Evolutionary conservation across 2,888 invertebrate genomes (phyloP), one percentile per base, ranked within the genome.

Genomic region (Noctua comes): DNA sequence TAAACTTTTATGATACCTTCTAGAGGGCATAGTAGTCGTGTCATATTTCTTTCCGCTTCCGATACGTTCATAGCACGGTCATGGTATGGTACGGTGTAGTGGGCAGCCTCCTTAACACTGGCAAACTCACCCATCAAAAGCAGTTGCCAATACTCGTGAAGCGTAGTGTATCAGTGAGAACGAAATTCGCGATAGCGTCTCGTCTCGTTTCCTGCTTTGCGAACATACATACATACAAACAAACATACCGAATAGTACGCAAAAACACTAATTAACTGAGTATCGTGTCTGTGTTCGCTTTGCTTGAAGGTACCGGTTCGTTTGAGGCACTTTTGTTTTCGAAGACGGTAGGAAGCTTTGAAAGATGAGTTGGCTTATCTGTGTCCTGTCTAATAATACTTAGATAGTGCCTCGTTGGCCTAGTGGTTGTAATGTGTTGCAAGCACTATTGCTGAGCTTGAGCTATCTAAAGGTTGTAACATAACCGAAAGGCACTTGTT

Each of bases 101-200:
- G 51, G 2, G 2, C 8, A 51, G 51, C 2, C 51, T 51, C 51
- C 24, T 51, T 24, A 0, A 51, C 21, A 51, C 57, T 27, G 57
- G 27, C 24, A 11, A 40, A 40, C 24, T 40, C 13, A 43, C 40
- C n/a, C 7, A n/a, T 62, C 18, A 59, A 10, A 46, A 62, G 18
- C 51, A 79, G 71, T 72, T 27, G 69, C 84, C 85, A 90, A 78
- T 78, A 36, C 78, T 88, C 88, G 87, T 84, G 85, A 64, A 88
- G 79, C 87, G 79, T 77, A 83, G 80, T 85, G 16, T 36, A 82
- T 10, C 84, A 84, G 88, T 89, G 86, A 91, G 91, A 93, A 93
- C 89, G 91, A 93, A 94, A 91, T 93, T 92, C 90, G 89, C 91
- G 93, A 93, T 93, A 94, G 91, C 89, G 90, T 91, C 91, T 93